Evolutionary conservation across 2,797 vertebrate genomes (phyloP), one percentile per base, ranked within the genome.

Genomic region (Esox masquinongy): DNA sequence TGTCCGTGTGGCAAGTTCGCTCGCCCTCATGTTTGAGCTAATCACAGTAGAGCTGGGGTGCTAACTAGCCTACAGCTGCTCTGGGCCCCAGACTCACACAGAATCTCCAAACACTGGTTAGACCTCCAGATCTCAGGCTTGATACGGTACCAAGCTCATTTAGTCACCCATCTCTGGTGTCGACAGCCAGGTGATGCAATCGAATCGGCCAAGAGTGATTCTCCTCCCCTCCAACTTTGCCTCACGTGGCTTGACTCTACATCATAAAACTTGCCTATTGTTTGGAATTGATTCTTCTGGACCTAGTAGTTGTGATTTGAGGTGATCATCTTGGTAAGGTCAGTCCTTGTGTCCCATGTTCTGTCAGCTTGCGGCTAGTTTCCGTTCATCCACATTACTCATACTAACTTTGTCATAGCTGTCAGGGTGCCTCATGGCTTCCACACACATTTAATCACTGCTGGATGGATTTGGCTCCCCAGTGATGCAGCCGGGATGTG

Each of bases 361-460:
- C 61, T 73, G 16, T 81, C 80, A 76, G 24, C 19, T 68, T 49
- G 71, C 49, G 29, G 63, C 39, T 56, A 71, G 66, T 63, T 84
- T 51, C 47, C 75, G 49, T 50, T 51, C 15, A 50, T 74, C 77
- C 68, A 47, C 49, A 11, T 69, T 77, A 49, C 66, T 82, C 74
- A 80, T 68, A 74, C 71, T 67, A 69, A 71, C 77, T 70, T 64
- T 64, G 81, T 84, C 84, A 77, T 34, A 50, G 68, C 70, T 56
- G 34, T 73, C 72, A 79, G 72, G 80, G 76, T 43, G 39, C 39
- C 39, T 43, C 39, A 43, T 43, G 39, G 39, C 81, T 76, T 79
- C 80, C 71, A 80, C 72, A 75, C 77, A 61, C 17, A 76, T 85
- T 85, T 82, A 83, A 87, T 90, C 82, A 87, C 77, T 71, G 19